Conservation (phyloP, 2,113 vertebrate species). For the Cygnus atratus region DNA sequence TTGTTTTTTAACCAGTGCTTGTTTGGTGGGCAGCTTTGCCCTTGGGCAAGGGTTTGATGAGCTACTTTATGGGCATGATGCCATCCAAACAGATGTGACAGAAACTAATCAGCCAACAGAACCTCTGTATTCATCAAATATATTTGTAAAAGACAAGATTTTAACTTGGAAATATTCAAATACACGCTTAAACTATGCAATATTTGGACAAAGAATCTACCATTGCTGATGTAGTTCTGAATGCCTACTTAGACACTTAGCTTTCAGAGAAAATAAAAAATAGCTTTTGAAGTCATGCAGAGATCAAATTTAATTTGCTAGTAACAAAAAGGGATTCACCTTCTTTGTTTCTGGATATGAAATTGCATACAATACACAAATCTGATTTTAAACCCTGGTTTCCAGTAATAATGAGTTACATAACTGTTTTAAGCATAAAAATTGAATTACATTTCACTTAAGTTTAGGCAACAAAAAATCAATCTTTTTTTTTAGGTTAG, state of each 20-base stretch:
- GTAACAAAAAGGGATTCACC: background rate
- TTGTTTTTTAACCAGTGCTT: background rate
- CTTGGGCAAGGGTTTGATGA: conserved; percentile 34
- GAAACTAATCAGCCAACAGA: conserved; percentile 8
- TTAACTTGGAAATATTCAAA: background rate
- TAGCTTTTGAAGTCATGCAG: background rate
- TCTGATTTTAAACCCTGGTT: background rate
- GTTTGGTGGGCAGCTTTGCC: conserved; percentile 8
- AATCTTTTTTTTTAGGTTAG: background rate
- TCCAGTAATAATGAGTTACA: background rate
- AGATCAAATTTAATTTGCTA: background rate
- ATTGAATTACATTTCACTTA: background rate
- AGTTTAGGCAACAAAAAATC: background rate
- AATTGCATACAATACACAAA: background rate
- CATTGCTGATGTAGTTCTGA: background rate
- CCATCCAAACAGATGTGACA: conserved; percentile 51
- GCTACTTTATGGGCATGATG: conserved; percentile 16
- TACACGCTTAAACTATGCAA: background rate
- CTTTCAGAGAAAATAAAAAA: background rate
- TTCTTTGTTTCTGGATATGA: background rate
- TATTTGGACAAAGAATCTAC: background rate
- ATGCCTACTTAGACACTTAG: background rate
- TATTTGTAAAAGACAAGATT: conserved; percentile 15
- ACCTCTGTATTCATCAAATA: background rate
- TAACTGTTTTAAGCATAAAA: background rate